Conservation (phyloP, 2,888 invertebrate species). For the Pachymerium ferrugineum region DNA sequence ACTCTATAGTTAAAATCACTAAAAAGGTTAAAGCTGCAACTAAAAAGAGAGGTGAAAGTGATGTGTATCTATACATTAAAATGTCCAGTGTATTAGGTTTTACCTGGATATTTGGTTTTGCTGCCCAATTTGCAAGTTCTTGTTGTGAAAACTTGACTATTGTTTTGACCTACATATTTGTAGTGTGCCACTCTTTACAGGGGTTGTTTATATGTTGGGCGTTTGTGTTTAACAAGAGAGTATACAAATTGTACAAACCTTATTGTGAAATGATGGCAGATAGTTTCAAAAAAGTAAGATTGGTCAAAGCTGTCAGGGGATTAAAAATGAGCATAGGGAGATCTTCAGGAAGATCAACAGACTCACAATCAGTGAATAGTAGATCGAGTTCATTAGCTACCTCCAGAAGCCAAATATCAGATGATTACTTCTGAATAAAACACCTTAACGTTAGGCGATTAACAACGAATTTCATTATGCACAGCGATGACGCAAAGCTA, state of each 20-base stretch:
- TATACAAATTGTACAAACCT: conserved; percentile 37
- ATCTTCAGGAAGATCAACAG: too few species aligned
- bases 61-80: conserved; percentile 40
- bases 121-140: conserved; percentile 35
- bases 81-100: conserved; percentile 42
- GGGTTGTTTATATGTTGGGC: conserved; percentile 41
- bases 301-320: too few species aligned
- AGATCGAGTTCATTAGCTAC: background rate
- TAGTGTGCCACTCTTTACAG: conserved; percentile 40
- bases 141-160: conserved; percentile 30
- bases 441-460: too few species aligned
- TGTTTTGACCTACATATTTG: conserved; percentile 40
- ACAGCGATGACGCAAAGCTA: too few species aligned
- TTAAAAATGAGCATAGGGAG: too few species aligned
- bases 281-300: background rate
- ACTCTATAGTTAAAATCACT: conserved; percentile 37
- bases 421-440: background rate
- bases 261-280: background rate
- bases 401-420: background rate
- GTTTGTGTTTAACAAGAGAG: conserved; percentile 40
- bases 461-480: background rate
- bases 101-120: conserved; percentile 42
- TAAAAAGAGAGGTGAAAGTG: conserved; percentile 36
- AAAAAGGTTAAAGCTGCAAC: conserved; percentile 27
- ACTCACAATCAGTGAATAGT: too few species aligned